A percentile compares a stretch with the other conserved stretches of the same genome.
These are phyloP conservation scores for Drosophila asahinai DNA, from an alignment of 1,140 invertebrate genomes.

Conservation along the genomic window DNA sequence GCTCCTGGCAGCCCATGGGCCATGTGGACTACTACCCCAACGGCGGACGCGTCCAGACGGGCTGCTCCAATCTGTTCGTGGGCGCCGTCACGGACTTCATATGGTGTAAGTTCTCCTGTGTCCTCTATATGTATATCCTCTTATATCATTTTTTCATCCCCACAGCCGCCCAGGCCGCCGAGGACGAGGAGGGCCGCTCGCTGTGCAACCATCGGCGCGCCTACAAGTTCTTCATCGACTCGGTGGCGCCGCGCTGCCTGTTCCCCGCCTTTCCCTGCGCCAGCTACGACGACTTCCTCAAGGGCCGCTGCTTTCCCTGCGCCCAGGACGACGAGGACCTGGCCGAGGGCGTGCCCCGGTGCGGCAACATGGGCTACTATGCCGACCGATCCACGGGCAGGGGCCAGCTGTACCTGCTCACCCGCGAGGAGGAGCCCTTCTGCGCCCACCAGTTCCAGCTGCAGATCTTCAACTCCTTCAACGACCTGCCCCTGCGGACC, in stretches of 20 bases:
- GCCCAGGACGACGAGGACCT: slow-evolving; percentile 81
- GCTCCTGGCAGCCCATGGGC: slow-evolving; percentile 94
- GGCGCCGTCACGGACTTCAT: slow-evolving; percentile 96
- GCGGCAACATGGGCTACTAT: slow-evolving; percentile 97
- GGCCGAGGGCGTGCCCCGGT: slow-evolving; percentile 86
- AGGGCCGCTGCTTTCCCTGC: slow-evolving; percentile 87
- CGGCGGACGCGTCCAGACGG: slow-evolving; percentile 95
- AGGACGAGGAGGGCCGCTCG: slow-evolving; percentile 93
- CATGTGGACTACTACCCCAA: slow-evolving; percentile 97
- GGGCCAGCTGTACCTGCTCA: slow-evolving; percentile 93
- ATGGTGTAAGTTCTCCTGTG: slow-evolving; percentile 88
- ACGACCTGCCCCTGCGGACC: slow-evolving; percentile 88
- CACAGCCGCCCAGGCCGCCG: slow-evolving; percentile 87
- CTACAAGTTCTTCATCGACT: slow-evolving; percentile 97
- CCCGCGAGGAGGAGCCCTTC: slow-evolving; percentile 96
- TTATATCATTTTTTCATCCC: no score
- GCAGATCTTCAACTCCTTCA: slow-evolving; percentile 90
- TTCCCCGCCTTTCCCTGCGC: slow-evolving; percentile 95
- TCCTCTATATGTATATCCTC: no score
- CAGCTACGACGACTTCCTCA: slow-evolving; percentile 92
- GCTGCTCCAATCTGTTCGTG: slow-evolving; percentile 93
- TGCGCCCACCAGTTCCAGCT: slow-evolving; percentile 96
- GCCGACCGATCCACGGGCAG: slow-evolving; percentile 92
- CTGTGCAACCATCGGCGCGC: slow-evolving; percentile 96
- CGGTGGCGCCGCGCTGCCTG: slow-evolving; percentile 94